Evolutionary conservation across 2,797 vertebrate species (phyloP).

Genomic region (Crocidura indochinensis): DNA sequence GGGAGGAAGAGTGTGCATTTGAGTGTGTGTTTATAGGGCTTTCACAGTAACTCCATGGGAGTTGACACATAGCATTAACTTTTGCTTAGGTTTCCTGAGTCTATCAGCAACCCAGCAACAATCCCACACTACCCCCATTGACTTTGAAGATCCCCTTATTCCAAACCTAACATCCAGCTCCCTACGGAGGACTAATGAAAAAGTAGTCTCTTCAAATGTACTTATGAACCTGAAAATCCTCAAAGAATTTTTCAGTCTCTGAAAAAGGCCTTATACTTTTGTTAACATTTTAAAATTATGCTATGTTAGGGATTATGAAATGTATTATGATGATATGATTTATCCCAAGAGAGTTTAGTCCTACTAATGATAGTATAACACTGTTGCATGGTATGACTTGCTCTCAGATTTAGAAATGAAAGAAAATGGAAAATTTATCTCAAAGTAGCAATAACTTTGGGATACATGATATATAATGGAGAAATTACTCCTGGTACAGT

Average conservation of each 20-base stretch:
- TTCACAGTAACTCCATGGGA: rapidly evolving
- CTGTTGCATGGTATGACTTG: not conserved
- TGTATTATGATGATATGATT: slow-evolving; percentile 8
- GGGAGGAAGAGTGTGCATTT: not conserved
- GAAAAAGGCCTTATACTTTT: slow-evolving; percentile 14
- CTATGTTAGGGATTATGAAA: slow-evolving; percentile 13
- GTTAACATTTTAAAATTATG: not conserved
- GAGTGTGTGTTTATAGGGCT: not conserved
- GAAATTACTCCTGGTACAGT: too few species aligned
- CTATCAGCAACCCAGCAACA: not conserved
- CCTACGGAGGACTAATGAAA: not conserved
- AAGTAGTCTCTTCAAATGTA: not conserved
- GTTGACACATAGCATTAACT: rapidly evolving
- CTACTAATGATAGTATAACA: not conserved
- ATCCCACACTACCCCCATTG: not conserved
- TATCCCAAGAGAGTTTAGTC: slow-evolving; percentile 6
- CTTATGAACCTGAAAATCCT: not conserved
- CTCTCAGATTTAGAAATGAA: slow-evolving; percentile 55
- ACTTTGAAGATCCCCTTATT: not conserved
- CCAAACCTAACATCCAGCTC: not conserved
- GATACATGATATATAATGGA: too few species aligned
- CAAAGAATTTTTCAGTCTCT: slow-evolving; percentile 11
- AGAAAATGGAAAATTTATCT: not conserved
- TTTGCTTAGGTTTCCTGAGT: not conserved
- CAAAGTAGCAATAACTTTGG: too few species aligned